Evolutionary conservation across 2,888 invertebrate species (phyloP).

Genomic region (Limenitis camilla): DNA sequence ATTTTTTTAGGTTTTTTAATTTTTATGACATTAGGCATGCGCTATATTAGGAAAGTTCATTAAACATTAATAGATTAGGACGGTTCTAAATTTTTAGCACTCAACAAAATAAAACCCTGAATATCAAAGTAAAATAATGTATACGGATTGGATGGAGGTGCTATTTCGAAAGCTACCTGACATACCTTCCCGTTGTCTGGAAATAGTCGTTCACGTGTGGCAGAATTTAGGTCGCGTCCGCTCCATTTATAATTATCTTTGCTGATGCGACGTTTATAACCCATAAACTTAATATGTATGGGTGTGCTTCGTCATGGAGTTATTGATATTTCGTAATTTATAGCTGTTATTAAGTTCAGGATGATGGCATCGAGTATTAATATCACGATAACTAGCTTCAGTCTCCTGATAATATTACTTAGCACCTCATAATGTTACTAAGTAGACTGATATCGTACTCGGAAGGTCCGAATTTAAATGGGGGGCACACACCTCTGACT

Average conservation of each 20-base stretch:
- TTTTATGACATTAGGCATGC: too few species aligned
- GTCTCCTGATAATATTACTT: too few species aligned
- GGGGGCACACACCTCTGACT: too few species aligned
- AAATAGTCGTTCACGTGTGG: conserved; percentile 59
- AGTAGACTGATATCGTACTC: too few species aligned
- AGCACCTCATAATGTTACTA: too few species aligned
- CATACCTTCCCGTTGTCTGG: conserved; percentile 51
- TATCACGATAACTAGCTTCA: not conserved
- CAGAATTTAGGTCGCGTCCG: conserved; percentile 62
- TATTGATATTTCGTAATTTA: conserved; percentile 15
- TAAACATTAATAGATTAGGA: too few species aligned
- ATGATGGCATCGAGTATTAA: not conserved
- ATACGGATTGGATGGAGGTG: conserved; percentile 27
- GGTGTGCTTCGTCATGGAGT: conserved; percentile 15
- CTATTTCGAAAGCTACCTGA: conserved; percentile 60
- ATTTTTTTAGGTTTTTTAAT: too few species aligned
- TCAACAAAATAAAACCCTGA: conserved; percentile 7
- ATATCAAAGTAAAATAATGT: conserved; percentile 26
- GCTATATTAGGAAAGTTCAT: too few species aligned
- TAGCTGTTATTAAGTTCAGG: conserved; percentile 3
- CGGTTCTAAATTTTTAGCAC: not conserved
- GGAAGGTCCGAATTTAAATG: too few species aligned
- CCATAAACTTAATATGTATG: conserved; percentile 24
- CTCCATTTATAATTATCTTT: conserved; percentile 60
- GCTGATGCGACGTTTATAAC: conserved; percentile 51